Base-by-base conservation (phyloP, 1,140 invertebrate species). In the Lordiphosa mommai region DNA sequence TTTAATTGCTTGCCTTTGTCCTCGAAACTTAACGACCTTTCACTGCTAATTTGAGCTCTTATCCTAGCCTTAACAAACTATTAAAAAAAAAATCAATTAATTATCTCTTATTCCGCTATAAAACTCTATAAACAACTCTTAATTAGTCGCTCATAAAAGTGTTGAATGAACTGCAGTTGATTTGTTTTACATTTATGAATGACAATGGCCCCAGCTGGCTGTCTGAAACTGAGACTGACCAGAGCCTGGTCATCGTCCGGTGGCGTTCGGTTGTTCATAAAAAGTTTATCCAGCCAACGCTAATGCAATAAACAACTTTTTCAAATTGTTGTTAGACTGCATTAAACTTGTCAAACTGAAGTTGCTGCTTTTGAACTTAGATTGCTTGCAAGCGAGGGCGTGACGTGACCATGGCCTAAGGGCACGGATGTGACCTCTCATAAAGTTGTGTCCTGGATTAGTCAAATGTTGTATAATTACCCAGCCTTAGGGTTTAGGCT, bases 281-380 rank as follows among this genome's bases (percentile, higher is more conserved):
- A 76, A 80, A 74, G 61, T 80, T 80, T 53, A 74, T 53, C 55
- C 53, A 47, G 76, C 79, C 37, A 67, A 57, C 50, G 61, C 37
- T 80, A 80, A 80, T 82, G 76, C 66, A 80, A 80, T 80, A 71
- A 67, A 57, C 57, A 74, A 80, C 57, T 74, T 72, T 73, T 70
- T 37, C 41, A 69, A 80, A 80, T 67, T 82, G 73, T 72, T 70
- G 71, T 49, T 71, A 48, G 63, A 82, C 76, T 76, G 55, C 58
- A 82, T 82, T 82, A 84, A 82, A 82, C 58, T 82, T 82, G 67
- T 82, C 77, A 84, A 76, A 27, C 76, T 82, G 58, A 82, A 82
- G 76, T 82, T 58, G 61, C 61, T 58, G 61, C 61, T 56, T 66
- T 60, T 49, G 71, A 82, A 84, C 66, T 82, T 76, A 72, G 77